These are phyloP conservation scores for Macrostomum lignano DNA, from an alignment of 1,140 invertebrate species.

Conservation along the genomic window DNA sequence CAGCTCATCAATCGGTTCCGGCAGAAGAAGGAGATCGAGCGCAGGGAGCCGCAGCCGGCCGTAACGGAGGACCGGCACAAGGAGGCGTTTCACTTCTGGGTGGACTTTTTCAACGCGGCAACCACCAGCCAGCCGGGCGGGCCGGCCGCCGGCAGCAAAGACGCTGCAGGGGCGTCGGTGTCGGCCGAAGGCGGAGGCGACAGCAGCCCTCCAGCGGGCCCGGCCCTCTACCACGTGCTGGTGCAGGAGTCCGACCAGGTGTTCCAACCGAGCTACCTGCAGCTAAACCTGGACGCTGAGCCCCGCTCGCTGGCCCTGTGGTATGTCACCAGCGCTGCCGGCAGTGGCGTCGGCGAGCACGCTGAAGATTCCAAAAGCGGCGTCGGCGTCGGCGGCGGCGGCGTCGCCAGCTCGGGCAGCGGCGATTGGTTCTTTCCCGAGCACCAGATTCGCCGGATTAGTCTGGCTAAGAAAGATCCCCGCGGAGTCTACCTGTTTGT, in stretches of 20 bases:
- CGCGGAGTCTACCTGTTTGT: conserved; percentile 84
- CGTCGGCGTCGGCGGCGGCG: too few relatives aligned
- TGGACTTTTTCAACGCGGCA: conserved; percentile 87
- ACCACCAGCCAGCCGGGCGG: too few relatives aligned
- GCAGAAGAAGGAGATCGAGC: conserved; percentile 33
- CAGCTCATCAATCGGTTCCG: conserved; percentile 67
- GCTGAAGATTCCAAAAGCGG: too few relatives aligned
- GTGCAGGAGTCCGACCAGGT: conserved; percentile 71
- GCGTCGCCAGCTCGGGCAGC: too few relatives aligned
- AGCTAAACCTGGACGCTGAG: conserved; percentile 66
- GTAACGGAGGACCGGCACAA: background rate
- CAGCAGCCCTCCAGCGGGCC: background rate
- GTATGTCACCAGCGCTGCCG: too few relatives aligned
- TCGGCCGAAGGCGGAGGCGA: conserved; percentile 1
- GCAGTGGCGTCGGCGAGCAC: too few relatives aligned
- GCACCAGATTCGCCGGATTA: too few relatives aligned
- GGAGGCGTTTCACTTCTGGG: conserved; percentile 74
- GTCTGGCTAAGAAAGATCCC: conserved; percentile 69
- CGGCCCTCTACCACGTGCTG: conserved; percentile 30
- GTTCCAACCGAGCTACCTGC: conserved; percentile 72
- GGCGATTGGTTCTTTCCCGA: too few relatives aligned
- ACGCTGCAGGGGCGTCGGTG: too few relatives aligned
- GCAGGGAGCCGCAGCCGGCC: conserved; percentile 15
- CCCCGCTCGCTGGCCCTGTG: too few relatives aligned
- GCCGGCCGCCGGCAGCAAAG: too few relatives aligned